Evolutionary conservation across 2,888 invertebrate genomes (phyloP).

Genomic region (Drepanosiphum platanoidis): DNA sequence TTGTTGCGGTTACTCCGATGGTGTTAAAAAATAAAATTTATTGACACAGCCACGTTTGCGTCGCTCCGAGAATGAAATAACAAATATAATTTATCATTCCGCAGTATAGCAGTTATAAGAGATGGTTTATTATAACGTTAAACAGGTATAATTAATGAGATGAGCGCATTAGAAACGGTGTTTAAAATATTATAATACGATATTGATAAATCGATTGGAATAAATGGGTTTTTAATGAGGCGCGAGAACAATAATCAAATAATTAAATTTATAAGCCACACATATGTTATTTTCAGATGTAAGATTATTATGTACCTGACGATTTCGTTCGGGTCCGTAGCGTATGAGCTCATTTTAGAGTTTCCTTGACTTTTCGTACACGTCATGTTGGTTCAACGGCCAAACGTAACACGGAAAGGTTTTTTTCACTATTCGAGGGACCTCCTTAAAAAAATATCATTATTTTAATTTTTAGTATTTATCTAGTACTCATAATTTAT

Average conservation of each 20-base stretch:
- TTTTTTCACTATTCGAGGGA: not conserved
- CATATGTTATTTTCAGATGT: too few species aligned
- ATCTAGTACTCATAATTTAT: not conserved
- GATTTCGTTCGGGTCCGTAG: not conserved
- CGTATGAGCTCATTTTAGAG: not conserved
- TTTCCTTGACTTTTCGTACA: not conserved
- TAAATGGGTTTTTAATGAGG: conserved; percentile 30
- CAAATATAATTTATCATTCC: conserved; percentile 34
- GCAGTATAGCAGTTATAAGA: not conserved
- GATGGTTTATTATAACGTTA: conserved; percentile 1
- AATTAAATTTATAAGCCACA: not conserved
- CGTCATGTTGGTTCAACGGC: too few species aligned
- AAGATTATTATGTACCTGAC: too few species aligned
- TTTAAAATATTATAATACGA: not conserved
- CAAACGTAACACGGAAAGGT: too few species aligned
- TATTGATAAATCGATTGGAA: not conserved
- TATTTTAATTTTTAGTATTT: not conserved
- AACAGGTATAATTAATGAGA: conserved; percentile 38
- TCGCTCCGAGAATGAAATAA: conserved; percentile 20
- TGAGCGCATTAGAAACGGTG: not conserved
- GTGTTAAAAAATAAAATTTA: conserved; percentile 9
- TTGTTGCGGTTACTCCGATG: not conserved
- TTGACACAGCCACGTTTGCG: not conserved
- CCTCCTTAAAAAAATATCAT: not conserved
- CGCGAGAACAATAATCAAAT: not conserved